These are phyloP conservation scores for Astreopora myriophthalma DNA, from an alignment of 64 coral and sea anemone species.

Conservation along the genomic window DNA sequence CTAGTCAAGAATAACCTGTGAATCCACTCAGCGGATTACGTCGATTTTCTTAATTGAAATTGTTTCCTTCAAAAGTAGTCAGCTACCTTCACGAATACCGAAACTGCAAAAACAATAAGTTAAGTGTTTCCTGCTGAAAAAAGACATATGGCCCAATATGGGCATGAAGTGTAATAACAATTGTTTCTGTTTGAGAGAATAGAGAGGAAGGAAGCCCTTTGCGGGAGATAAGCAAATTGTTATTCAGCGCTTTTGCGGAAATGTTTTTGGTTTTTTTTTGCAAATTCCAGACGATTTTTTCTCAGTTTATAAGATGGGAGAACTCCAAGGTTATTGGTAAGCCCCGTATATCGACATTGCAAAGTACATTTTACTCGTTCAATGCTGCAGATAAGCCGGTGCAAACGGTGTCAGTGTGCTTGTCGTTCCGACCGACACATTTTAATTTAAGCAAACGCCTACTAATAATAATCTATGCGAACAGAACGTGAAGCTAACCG, in stretches of 20 bases:
- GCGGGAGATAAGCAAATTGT: not conserved
- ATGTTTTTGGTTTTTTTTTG: not conserved
- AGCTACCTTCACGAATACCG: not conserved
- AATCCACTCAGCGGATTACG: not conserved
- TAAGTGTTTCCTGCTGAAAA: not conserved
- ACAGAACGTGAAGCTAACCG: no score
- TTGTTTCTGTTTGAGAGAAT: not conserved
- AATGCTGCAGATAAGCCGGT: no score
- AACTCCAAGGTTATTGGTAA: no score
- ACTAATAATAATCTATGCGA: no score
- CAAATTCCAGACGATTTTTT: not conserved
- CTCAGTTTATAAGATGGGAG: not conserved
- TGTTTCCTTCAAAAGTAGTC: no score
- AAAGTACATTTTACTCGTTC: no score
- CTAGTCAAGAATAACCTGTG: not conserved
- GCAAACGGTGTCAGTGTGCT: no score
- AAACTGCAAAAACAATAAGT: not conserved
- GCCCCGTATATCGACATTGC: no score
- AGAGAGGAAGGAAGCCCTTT: not conserved
- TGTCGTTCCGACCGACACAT: no score
- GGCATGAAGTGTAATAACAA: not conserved
- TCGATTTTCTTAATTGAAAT: not conserved
- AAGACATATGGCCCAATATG: not conserved
- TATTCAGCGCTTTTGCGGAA: not conserved
- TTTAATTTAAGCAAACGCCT: no score